phyloP scores from a whole-genome alignment of 2,888 invertebrate species.

The Acrobasis suavella region DNA sequence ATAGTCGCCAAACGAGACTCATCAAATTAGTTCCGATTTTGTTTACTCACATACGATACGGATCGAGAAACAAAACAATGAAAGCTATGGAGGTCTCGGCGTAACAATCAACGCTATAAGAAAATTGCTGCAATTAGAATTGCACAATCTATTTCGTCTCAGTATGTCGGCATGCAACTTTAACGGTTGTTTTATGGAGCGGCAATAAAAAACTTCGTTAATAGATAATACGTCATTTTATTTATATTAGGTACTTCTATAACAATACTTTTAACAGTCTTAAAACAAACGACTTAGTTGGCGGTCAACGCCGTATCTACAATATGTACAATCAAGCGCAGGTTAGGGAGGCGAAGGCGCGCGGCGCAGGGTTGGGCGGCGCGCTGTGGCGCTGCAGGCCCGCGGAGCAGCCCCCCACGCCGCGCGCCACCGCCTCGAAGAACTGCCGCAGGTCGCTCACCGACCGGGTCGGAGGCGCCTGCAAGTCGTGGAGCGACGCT shows the following conservation, averaged over 20 bases:
- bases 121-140: slow-evolving; percentile 20
- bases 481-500: slow-evolving; percentile 85
- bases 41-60: slow-evolving; percentile 10
- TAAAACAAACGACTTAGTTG: slow-evolving; percentile 78
- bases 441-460: slow-evolving; percentile 87
- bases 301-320: slow-evolving; percentile 76
- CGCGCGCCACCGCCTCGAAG: slow-evolving; percentile 84
- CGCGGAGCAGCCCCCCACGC: slow-evolving; percentile 56
- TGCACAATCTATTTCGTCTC: slow-evolving; percentile 22
- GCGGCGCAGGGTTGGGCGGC: slow-evolving; percentile 61
- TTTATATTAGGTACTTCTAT: slow-evolving; percentile 77
- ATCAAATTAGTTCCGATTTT: slow-evolving; percentile 20
- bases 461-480: slow-evolving; percentile 77
- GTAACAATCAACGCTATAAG: slow-evolving; percentile 9
- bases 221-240: slow-evolving; percentile 61
- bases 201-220: slow-evolving; percentile 34
- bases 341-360: slow-evolving; percentile 67
- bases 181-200: slow-evolving; percentile 3
- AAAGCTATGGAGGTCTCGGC: slow-evolving; percentile 8
- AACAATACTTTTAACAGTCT: slow-evolving; percentile 83
- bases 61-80: slow-evolving; percentile 7
- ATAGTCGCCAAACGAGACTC: slow-evolving; percentile 13
- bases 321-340: slow-evolving; percentile 68
- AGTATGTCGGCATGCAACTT: slow-evolving; percentile 16
- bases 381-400: slow-evolving; percentile 62